Conservation (phyloP, 2,888 invertebrate genomes). For the Zaprionus obscuricornis region DNA sequence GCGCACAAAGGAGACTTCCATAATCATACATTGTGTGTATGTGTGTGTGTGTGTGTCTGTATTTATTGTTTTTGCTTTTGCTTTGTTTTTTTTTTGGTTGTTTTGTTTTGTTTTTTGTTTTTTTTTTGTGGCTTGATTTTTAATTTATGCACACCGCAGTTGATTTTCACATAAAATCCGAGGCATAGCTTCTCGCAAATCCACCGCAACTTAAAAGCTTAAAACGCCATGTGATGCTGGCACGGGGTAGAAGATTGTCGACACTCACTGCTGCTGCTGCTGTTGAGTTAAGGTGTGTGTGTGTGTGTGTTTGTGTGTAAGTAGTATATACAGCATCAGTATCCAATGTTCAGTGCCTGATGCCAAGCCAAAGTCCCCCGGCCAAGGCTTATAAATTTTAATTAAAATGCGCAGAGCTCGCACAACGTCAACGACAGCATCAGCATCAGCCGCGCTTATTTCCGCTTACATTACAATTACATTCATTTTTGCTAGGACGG, state of each 20-base stretch:
- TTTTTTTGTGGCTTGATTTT: slow-evolving; percentile 62
- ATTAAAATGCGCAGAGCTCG: slow-evolving; percentile 66
- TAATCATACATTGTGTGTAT: slow-evolving; percentile 7
- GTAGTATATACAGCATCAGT: slow-evolving; percentile 22
- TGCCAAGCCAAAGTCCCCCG: slow-evolving; percentile 70
- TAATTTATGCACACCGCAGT: slow-evolving; percentile 77
- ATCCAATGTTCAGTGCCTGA: slow-evolving; percentile 22
- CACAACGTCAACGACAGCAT: slow-evolving; percentile 39
- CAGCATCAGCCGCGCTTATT: slow-evolving; percentile 62
- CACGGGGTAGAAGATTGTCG: too few relatives aligned
- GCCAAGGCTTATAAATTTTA: slow-evolving; percentile 78
- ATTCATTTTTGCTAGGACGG: slow-evolving; percentile 40
- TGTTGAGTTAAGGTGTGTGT: neutral
- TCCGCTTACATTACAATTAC: slow-evolving; percentile 77
- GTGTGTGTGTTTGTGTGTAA: neutral
- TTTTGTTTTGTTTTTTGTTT: slow-evolving; percentile 15
- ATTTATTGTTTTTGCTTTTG: too few relatives aligned
- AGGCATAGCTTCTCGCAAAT: slow-evolving; percentile 67
- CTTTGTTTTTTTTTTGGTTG: neutral
- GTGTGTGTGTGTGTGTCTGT: slow-evolving; percentile 2
- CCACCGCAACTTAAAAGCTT: slow-evolving; percentile 75
- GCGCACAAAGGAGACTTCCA: slow-evolving; percentile 35
- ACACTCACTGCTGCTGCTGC: neutral
- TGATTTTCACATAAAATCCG: slow-evolving; percentile 74
- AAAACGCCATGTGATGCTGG: slow-evolving; percentile 58